Base-by-base conservation (phyloP, 2,888 invertebrate genomes). In the Rhagonycha fulva region DNA sequence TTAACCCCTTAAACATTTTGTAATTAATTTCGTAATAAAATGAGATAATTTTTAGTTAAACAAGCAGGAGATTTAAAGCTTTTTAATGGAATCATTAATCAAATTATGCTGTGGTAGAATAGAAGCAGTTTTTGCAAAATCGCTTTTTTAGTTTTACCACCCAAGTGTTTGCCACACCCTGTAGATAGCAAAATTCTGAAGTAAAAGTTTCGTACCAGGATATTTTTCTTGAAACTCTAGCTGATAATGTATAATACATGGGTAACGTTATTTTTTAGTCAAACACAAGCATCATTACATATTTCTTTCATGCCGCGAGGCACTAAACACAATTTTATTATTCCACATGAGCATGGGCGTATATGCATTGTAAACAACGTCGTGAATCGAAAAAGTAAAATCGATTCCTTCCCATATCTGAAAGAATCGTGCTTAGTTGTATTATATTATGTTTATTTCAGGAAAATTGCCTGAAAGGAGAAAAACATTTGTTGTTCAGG, bases 241-340 rank as follows among this genome's bases (percentile, higher is more conserved):
- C 32, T 32, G 32, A 32, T 32, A 32, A 76, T 67, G 70, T 70
- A 70, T 72, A 72, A 72, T 70, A 71, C 72, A 76, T 76, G 63
- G 63, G 24, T 11, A 24, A 60, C 67, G 76, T 76, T 76, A 72
- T 72, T 76, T 68, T 63, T 76, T 76, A 76, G 28, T 62, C 67
- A 76, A 76, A 72, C 76, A 76, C 76, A 62, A 70, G 67, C 76
- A 76, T 70, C 62, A 76, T 76, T 76, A 72, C 76, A 72, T 32
- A n/a, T 72, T 72, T 72, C 76, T 70, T 72, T 70, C 66, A 30
- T 72, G 60, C 72, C 70, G 62, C 14, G 23, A 32, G 72, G 76
- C 76, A 70, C 60, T 68, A 69, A 69, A 72, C 72, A 62, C 67
- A 76, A 72, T 76, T 76, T 68, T 68, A 72, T 68, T 72, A 63